Conservation (phyloP, 2,113 vertebrate genomes). For the Candoia aspera region DNA sequence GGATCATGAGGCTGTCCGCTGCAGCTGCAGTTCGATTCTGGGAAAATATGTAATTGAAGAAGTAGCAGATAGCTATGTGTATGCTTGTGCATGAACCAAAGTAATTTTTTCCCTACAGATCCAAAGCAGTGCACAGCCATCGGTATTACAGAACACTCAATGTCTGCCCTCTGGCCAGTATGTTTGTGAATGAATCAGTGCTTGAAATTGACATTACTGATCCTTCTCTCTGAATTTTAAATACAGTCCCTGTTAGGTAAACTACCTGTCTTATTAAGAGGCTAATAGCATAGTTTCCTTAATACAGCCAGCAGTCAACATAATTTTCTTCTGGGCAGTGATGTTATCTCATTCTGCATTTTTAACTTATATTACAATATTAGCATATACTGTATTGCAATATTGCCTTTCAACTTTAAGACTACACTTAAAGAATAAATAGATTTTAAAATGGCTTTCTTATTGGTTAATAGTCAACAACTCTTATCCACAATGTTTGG, state of each 20-base stretch:
- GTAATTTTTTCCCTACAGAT: background rate
- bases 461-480: conserved; percentile 27
- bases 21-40: background rate
- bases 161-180: background rate
- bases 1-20: background rate
- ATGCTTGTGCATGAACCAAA: background rate
- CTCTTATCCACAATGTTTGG: background rate
- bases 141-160: background rate
- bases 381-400: background rate
- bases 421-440: background rate
- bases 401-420: background rate
- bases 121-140: background rate
- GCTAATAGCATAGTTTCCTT: background rate
- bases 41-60: background rate
- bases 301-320: background rate
- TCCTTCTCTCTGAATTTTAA: conserved; percentile 4
- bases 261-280: background rate
- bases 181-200: background rate
- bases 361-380: background rate
- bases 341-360: background rate
- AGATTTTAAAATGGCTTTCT: conserved; percentile 25
- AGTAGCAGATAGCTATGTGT: background rate
- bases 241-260: background rate
- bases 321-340: background rate
- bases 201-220: conserved; percentile 24